Base-by-base conservation (phyloP, 30 jellyfish, hydroid and myxozoan species). In the Aurelia coerulea region DNA sequence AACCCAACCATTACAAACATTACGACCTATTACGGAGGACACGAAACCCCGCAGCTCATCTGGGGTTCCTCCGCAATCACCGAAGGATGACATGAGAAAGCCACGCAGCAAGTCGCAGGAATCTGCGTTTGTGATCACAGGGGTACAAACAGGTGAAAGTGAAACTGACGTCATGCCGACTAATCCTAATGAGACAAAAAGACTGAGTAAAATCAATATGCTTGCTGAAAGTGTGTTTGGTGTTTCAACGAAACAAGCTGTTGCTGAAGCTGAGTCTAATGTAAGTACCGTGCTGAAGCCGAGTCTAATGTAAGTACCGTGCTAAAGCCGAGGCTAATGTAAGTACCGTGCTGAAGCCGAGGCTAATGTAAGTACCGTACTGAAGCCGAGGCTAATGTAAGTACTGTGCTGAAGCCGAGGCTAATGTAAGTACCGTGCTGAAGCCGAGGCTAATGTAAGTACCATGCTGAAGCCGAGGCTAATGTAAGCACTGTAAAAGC, bases 201-300 rank as follows among this genome's bases (percentile, higher is more conserved):
- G 92, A 18, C 73, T 73, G 14, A 87, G 96, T 42, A 76, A 77
- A 53, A 87, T 87, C n/a, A 87, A 68, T 59, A 76, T 84, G 89
- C 70, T 90, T 29, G 97, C 97, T 19, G 94, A 90, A 62, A 71
- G 86, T 76, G 97, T 90, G 35, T 90, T 90, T 84, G 97, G 97
- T 69, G 97, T 81, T 17, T 73, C 92, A 10, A 84, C 91, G 52
- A 81, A 62, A 15, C 95, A 90, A 67, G 92, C 90, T 11, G 88
- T 90, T 39, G 88, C 84, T 1, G 88, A 37, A 2, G 3, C 5
- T 1, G 49, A 37, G 49, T 0, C 49, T 37, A 37, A 37, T 37
- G 49, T 37, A 37, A 37, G 49, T 37, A 3, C 49, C 5, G 29
- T 39, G 88, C 84, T 1, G n/a, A 37, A 2, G 3, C 5, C 49